Percentiles rank a stretch among this genome's conserved stretches.
These are phyloP conservation scores for Linnaemya vulpina DNA, from an alignment of 2,888 invertebrate genomes.

Conservation along the genomic window DNA sequence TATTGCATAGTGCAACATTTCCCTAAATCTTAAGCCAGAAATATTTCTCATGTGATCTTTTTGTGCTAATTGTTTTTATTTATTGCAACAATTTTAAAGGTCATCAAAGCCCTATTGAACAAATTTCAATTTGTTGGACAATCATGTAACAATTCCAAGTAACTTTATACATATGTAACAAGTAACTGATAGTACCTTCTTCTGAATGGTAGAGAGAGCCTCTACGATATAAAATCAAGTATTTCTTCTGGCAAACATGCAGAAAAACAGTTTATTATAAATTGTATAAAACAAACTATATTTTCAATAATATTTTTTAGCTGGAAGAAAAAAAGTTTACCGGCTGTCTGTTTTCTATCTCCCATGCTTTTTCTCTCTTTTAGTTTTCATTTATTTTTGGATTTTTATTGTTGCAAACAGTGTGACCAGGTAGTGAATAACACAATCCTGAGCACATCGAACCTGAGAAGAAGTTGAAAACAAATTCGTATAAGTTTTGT, in stretches of 20 bases:
- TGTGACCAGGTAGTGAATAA: neutral
- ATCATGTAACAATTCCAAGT: too few relatives aligned
- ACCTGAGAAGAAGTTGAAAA: too few relatives aligned
- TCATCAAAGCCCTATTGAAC: too few relatives aligned
- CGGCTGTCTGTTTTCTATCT: conserved; percentile 2
- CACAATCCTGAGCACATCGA: too few relatives aligned
- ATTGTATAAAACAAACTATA: neutral
- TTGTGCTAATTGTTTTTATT: too few relatives aligned
- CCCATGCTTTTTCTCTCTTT: neutral
- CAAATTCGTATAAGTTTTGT: too few relatives aligned
- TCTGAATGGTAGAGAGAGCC: neutral
- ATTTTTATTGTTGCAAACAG: neutral
- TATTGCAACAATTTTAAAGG: too few relatives aligned
- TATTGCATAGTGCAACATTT: neutral
- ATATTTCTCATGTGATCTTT: too few relatives aligned
- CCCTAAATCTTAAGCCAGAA: too few relatives aligned
- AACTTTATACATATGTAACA: neutral
- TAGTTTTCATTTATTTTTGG: neutral
- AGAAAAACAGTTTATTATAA: neutral
- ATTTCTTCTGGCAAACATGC: neutral
- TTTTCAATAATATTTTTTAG: neutral
- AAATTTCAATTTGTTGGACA: too few relatives aligned
- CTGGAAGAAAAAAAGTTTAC: neutral
- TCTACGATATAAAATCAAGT: neutral
- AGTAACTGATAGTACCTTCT: neutral